Base-by-base conservation (phyloP, 2,888 invertebrate species). In the Cyclophora albipunctata region DNA sequence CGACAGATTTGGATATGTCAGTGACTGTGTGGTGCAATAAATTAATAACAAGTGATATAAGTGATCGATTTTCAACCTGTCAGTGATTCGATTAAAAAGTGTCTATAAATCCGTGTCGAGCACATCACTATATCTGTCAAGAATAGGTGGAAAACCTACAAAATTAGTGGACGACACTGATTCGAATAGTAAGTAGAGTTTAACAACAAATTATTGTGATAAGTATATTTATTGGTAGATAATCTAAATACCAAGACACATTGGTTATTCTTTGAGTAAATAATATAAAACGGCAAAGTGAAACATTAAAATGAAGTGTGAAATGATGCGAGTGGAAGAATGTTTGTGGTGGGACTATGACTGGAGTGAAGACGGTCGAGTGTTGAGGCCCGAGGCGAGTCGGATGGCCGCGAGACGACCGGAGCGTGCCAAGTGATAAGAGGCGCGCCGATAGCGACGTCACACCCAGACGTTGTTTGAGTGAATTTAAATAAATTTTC, bases 401-500 rank as follows among this genome's bases (percentile, higher is more conserved):
- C 73, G 74, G 75, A 69, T 75, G 76, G 74, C 73, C 77, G 81
- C 83, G 83, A 83, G 85, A 84, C 85, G 76, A 77, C 80, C 84
- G 78, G 83, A 86, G 81, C 86, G 84, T 87, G 87, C 87, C 87
- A 87, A 88, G 86, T 87, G 87, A 88, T 88, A 88, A 88, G 86
- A 84, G 79, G 83, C 84, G 86, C 83, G 83, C 84, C 86, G 87
- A 87, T 87, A 86, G 83, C 84, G 76, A 87, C 88, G 87, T 87
- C 87, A 87, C 84, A 81, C 86, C 87, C 88, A 88, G 88, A 88
- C 88, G 86, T 82, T 88, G 86, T 87, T 88, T 87, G 86, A 86
- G 86, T 86, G 84, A 86, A 87, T 87, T 87, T 87, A 85, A 88
- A 88, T 87, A 88, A 84, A 87, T 87, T 86, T 86, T 86, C 87